phyloP scores from a whole-genome alignment of 2,888 invertebrate genomes.

The Melangyna quadrimaculata region DNA sequence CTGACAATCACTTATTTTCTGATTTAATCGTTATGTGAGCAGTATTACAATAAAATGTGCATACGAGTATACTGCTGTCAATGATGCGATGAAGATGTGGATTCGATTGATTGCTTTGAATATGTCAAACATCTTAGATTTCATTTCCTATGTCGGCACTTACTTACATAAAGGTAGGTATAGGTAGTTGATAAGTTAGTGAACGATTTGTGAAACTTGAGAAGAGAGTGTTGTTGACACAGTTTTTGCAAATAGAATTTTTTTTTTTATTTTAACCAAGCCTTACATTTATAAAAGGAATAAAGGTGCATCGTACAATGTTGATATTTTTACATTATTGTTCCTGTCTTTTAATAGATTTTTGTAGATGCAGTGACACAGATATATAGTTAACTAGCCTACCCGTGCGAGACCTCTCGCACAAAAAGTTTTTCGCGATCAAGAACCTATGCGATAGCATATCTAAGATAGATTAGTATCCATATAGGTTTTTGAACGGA shows the following conservation, averaged over 20 bases:
- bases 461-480: no score
- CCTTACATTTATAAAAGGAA: background rate
- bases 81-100: background rate
- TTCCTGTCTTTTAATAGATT: no score
- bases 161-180: background rate
- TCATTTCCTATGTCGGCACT: constrained; percentile 23
- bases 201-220: constrained; percentile 10
- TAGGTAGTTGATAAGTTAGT: background rate
- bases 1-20: constrained; percentile 1
- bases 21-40: constrained; percentile 15
- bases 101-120: constrained; percentile 5
- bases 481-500: no score
- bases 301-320: background rate
- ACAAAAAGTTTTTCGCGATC: no score
- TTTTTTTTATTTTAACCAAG: background rate
- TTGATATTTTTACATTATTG: no score
- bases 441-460: no score
- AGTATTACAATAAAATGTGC: background rate
- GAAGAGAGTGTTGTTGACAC: constrained; percentile 14
- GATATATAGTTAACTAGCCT: no score
- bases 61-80: background rate
- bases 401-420: no score
- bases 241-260: constrained; percentile 16
- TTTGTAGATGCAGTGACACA: no score
- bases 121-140: constrained; percentile 18